A percentile compares a stretch with the other conserved stretches of the same genome.
Evolutionary conservation across 2,888 invertebrate genomes (phyloP).

Genomic region (Tetanocera ferruginea): DNA sequence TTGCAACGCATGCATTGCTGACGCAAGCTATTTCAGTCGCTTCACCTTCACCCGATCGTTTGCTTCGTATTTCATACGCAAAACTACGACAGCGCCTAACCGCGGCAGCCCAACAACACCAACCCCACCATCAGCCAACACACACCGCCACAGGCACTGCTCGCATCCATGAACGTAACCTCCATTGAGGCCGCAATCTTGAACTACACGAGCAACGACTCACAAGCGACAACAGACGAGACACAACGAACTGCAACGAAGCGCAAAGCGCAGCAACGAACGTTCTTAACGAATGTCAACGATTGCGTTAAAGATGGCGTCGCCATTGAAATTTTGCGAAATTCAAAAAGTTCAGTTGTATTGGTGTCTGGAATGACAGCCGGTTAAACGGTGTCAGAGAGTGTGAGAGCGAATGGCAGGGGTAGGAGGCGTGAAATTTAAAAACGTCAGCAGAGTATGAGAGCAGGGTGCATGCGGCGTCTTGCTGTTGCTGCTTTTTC

Average conservation of each 20-base stretch:
- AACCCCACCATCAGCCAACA: too few species aligned
- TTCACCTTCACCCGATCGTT: constrained; percentile 33
- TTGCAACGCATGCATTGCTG: neutral
- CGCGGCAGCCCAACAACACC: too few species aligned
- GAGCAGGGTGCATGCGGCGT: too few species aligned
- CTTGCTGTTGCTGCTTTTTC: too few species aligned
- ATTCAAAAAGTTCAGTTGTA: neutral
- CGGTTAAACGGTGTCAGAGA: neutral
- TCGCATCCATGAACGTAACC: constrained; percentile 65
- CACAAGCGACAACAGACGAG: neutral
- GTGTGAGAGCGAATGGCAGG: too few species aligned
- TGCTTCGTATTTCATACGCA: neutral
- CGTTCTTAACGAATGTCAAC: constrained; percentile 41
- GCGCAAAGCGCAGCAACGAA: constrained; percentile 57
- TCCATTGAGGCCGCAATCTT: constrained; percentile 67
- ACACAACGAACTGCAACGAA: constrained; percentile 40
- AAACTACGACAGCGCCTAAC: neutral
- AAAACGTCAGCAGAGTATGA: too few species aligned
- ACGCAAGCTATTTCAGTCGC: neutral
- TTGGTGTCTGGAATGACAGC: neutral
- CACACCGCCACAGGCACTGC: neutral
- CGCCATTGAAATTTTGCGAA: neutral
- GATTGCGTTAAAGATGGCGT: constrained; percentile 5
- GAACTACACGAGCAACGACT: constrained; percentile 55
- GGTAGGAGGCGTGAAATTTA: too few species aligned